Percentiles rank a stretch among this genome's conserved stretches.
phyloP scores from a whole-genome alignment of 2,113 vertebrate genomes.

The Microcebus griseorufus region DNA sequence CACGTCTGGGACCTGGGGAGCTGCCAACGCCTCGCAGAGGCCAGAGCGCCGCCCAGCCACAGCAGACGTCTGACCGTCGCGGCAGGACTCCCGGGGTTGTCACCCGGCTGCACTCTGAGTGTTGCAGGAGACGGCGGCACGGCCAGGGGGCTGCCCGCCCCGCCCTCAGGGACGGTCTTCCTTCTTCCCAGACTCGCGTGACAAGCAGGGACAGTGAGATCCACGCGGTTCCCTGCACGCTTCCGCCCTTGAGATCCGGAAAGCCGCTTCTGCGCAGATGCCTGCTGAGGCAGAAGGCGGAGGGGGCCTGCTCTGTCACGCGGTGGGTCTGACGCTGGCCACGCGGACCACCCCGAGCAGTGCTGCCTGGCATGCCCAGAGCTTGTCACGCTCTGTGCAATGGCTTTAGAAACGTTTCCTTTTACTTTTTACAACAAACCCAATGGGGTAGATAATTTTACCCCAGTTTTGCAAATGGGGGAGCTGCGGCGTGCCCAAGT shows the following conservation, averaged over 20 bases:
- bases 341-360: not conserved
- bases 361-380: accelerated
- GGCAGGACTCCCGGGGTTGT: not conserved
- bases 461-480: not conserved
- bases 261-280: not conserved
- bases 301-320: too few relatives aligned
- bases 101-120: accelerated
- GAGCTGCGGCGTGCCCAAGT: not conserved
- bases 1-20: constrained; percentile 9
- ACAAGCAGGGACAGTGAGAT: not conserved
- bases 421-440: not conserved
- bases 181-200: too few relatives aligned
- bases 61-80: too few relatives aligned
- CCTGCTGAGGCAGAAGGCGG: not conserved
- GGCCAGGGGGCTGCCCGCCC: accelerated
- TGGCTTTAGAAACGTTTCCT: not conserved
- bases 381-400: not conserved
- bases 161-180: not conserved
- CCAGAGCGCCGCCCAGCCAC: accelerated
- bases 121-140: accelerated
- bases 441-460: not conserved
- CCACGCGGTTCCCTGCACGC: not conserved
- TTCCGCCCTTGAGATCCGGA: not conserved
- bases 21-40: not conserved
- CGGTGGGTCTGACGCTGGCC: not conserved